Evolutionary conservation across 2,888 invertebrate species (phyloP).

Genomic region (Tachina grossa): DNA sequence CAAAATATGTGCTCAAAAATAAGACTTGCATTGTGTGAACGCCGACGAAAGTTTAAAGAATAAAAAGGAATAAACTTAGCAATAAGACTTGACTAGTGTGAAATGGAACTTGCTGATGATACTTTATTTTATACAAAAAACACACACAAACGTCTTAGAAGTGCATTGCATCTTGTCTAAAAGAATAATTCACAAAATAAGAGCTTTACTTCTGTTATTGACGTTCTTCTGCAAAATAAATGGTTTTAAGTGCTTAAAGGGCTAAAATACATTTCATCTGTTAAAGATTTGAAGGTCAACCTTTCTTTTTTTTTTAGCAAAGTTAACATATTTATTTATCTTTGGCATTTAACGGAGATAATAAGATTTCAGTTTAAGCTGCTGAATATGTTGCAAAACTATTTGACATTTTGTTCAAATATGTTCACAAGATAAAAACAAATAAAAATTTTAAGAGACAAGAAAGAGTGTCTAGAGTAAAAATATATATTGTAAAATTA

Average conservation of each 20-base stretch:
- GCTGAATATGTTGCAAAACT: not conserved
- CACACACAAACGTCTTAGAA: not conserved
- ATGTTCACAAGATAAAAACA: not conserved
- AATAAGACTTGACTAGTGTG: no score
- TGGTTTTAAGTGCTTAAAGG: slow-evolving; percentile 48
- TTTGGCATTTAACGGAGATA: slow-evolving; percentile 37
- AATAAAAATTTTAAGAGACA: not conserved
- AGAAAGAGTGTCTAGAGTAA: no score
- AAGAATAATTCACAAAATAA: slow-evolving; percentile 23
- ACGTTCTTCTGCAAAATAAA: slow-evolving; percentile 1
- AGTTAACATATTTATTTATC: not conserved
- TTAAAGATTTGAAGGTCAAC: slow-evolving; percentile 51
- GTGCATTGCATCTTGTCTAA: slow-evolving; percentile 13
- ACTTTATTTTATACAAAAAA: slow-evolving; percentile 21
- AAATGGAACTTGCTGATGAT: no score
- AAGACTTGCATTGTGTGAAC: no score
- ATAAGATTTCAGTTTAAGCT: slow-evolving; percentile 39
- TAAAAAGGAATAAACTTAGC: no score
- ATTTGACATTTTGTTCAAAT: slow-evolving; percentile 16
- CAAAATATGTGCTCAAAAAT: no score
- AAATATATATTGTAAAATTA: no score
- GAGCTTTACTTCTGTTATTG: slow-evolving; percentile 24
- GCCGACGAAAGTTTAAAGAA: no score
- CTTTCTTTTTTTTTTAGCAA: not conserved
- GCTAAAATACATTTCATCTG: slow-evolving; percentile 26